Conservation (phyloP, 2,888 invertebrate species). For the Crioceris asparagi region DNA sequence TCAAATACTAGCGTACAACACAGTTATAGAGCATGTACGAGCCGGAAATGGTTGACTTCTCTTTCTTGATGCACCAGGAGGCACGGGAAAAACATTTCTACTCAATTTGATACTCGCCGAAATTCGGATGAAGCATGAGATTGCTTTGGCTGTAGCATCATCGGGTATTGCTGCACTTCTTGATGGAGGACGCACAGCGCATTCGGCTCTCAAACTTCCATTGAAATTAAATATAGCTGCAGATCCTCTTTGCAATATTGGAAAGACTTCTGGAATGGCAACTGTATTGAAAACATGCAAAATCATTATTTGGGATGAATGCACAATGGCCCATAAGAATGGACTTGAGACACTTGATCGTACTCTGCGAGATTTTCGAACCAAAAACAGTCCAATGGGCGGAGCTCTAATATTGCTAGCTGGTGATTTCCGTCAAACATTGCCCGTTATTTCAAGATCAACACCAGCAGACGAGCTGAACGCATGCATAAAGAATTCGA, state of each 20-base stretch:
- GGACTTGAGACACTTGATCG: neutral
- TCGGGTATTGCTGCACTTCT: conserved; percentile 38
- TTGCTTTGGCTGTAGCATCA: conserved; percentile 19
- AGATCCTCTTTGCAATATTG: conserved; percentile 26
- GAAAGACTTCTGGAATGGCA: conserved; percentile 16
- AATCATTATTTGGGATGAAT: too few species aligned
- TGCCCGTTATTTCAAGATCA: neutral
- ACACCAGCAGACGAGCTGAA: neutral
- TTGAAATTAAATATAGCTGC: conserved; percentile 24
- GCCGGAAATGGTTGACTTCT: conserved; percentile 12
- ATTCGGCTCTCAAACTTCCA: conserved; percentile 32
- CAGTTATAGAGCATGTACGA: neutral
- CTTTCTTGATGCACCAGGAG: too few species aligned
- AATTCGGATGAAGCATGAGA: conserved; percentile 24
- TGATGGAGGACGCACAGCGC: conserved; percentile 30
- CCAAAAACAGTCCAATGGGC: neutral
- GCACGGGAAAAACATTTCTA: conserved; percentile 32
- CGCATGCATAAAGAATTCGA: too few species aligned
- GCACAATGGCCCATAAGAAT: too few species aligned
- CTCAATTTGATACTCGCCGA: conserved; percentile 30
- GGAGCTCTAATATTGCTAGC: neutral
- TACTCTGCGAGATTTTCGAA: neutral
- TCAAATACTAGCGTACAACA: neutral
- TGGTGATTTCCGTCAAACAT: neutral
- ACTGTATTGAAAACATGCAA: conserved; percentile 23